Base-by-base conservation (phyloP, 2,113 vertebrate species). In the Turdus rufiventris region DNA sequence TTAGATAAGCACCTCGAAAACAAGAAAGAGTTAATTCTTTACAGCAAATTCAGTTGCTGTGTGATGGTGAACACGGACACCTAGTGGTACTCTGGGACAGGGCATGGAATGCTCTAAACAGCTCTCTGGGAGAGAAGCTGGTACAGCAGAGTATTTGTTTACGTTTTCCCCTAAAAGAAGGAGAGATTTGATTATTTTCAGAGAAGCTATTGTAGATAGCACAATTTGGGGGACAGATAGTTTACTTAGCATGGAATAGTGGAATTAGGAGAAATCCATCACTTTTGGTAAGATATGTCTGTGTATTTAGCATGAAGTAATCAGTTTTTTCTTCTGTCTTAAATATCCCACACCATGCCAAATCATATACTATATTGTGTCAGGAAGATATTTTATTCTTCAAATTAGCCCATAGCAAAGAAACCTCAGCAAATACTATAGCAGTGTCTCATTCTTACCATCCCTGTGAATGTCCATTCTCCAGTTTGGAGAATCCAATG, bases 41-140 rank as follows among this genome's bases (percentile, higher is more conserved):
- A 26, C 2, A 70, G 75, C 34, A 47, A 34, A 45, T 31, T 23
- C 38, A 2, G 28, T 73, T 18, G 33, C 78, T 19, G 89, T 96
- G 89, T 68, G 85, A 47, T 42, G 95, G 95, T 48, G 33, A 97
- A 97, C 82, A 95, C 84, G 89, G 97, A 97, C 97, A 96, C 92
- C 97, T 97, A 95, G 96, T 94, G 96, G 96, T 70, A 17, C n/a
- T 71, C 15, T 2, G 45, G 42, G 34, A 78, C 62, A 90, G 57
- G 38, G 36, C 90, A 89, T 9, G 57, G 24, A 62, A 25, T 58
- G 28, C 28, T 88, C 61, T 17, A 5, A 58, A 31, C 50, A 19
- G 29, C 1, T 60, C 25, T 75, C 38, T 31, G 53, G 13, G 50
- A 56, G 12, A 63, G 24, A 36, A 63, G 43, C 19, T 74, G 24